Evolutionary conservation across 2,888 invertebrate genomes (phyloP).

Genomic region (Deilephila elpenor): DNA sequence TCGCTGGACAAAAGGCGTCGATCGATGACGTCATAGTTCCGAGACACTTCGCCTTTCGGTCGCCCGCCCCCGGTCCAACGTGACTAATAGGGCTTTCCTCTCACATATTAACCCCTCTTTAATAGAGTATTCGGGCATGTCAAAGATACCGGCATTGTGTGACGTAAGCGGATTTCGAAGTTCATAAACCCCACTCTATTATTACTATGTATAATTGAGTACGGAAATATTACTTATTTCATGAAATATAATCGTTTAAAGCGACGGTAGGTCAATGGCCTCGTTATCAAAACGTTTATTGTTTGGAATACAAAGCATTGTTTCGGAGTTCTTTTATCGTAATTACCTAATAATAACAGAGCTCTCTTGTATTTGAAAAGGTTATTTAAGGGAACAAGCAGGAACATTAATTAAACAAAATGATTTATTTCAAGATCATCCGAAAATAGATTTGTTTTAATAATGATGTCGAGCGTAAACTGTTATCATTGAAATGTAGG

Average conservation of each 20-base stretch:
- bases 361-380: background rate
- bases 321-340: slow-evolving; percentile 19
- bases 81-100: slow-evolving; percentile 24
- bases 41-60: slow-evolving; percentile 15
- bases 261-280: slow-evolving; percentile 3
- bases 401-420: background rate
- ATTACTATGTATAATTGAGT: no score
- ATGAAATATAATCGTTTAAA: background rate
- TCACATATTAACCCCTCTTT: slow-evolving; percentile 20
- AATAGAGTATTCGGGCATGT: slow-evolving; percentile 6
- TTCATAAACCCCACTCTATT: background rate
- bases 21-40: slow-evolving; percentile 18
- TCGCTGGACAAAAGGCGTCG: slow-evolving; percentile 18
- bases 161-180: slow-evolving; percentile 11
- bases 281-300: slow-evolving; percentile 17
- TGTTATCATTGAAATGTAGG: background rate
- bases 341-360: slow-evolving; percentile 19
- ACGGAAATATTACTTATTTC: background rate
- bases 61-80: slow-evolving; percentile 8
- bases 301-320: slow-evolving; percentile 22
- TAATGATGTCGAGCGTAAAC: background rate
- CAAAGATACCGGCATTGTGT: background rate
- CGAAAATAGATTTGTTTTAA: background rate
- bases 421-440: background rate
- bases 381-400: background rate